Percentiles rank a stretch among this genome's conserved stretches.
Conservation (phyloP, 1,140 invertebrate genomes). For the Portunus trituberculatus region DNA sequence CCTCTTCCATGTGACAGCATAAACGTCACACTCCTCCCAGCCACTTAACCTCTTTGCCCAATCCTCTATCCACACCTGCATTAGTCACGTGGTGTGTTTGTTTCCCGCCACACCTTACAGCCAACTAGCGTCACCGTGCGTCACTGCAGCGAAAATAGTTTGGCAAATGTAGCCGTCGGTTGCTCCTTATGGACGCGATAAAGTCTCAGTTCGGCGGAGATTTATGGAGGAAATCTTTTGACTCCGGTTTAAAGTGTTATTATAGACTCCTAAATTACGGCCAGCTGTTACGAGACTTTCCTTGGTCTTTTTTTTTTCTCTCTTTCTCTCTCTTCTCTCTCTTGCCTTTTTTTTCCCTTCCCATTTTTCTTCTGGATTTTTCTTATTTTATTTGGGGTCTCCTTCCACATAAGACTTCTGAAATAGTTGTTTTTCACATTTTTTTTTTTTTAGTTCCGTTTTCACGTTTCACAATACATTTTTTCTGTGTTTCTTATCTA, state of each 20-base stretch:
- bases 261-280: background rate
- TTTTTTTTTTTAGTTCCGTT: too few species aligned
- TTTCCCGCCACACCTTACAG: background rate
- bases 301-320: too few species aligned
- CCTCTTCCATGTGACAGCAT: background rate
- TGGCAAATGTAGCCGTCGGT: background rate
- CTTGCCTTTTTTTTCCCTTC: too few species aligned
- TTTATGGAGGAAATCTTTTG: conserved; percentile 2
- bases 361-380: too few species aligned
- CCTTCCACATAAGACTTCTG: too few species aligned
- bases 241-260: background rate
- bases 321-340: too few species aligned
- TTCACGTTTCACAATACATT: too few species aligned
- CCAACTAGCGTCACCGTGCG: background rate
- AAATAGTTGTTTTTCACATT: too few species aligned
- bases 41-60: background rate
- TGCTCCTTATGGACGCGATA: background rate
- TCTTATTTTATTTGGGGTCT: too few species aligned
- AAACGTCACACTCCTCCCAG: background rate
- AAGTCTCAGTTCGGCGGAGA: background rate
- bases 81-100: background rate
- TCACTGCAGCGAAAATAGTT: background rate
- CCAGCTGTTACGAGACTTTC: background rate
- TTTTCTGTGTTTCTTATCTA: too few species aligned
- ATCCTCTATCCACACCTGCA: background rate